Conservation (phyloP, 2,797 vertebrate genomes). For the Hypotaenidia okinawae region DNA sequence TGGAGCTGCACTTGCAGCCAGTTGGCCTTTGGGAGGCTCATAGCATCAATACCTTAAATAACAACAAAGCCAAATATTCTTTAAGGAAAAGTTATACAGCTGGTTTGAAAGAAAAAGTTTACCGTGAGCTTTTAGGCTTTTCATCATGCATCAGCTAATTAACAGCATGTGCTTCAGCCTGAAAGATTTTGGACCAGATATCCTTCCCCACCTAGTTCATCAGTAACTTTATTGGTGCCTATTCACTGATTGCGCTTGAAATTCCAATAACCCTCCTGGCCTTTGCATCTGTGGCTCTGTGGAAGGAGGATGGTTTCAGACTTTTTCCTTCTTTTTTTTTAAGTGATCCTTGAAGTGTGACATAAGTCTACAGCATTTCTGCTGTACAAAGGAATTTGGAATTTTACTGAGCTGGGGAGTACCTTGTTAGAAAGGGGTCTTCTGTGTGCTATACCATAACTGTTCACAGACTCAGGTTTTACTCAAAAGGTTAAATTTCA, state of each 20-base stretch:
- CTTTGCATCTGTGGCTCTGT: not conserved
- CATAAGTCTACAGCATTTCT: slow-evolving; percentile 25
- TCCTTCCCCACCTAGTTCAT: not conserved
- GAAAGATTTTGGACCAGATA: not conserved
- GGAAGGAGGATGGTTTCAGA: not conserved
- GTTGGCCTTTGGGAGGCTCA: not conserved
- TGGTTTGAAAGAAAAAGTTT: not conserved
- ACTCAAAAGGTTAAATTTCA: not conserved
- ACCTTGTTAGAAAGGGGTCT: not conserved
- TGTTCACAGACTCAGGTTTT: not conserved
- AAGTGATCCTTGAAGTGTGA: not conserved
- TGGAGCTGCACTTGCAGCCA: not conserved
- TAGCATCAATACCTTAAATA: not conserved
- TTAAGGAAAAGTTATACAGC: not conserved
- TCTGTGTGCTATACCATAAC: not conserved
- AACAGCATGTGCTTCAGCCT: not conserved
- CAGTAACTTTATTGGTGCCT: not conserved
- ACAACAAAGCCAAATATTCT: not conserved
- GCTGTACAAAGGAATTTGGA: slow-evolving; percentile 14
- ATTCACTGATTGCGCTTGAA: not conserved
- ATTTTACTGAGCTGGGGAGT: not conserved
- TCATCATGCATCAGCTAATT: not conserved
- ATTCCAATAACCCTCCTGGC: not conserved
- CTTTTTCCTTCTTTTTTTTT: not conserved
- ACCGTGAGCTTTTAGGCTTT: not conserved